Evolutionary conservation across 2,797 vertebrate species (phyloP), one percentile per base, ranked within the genome.

Genomic region (Phyllotis vaccarum): DNA sequence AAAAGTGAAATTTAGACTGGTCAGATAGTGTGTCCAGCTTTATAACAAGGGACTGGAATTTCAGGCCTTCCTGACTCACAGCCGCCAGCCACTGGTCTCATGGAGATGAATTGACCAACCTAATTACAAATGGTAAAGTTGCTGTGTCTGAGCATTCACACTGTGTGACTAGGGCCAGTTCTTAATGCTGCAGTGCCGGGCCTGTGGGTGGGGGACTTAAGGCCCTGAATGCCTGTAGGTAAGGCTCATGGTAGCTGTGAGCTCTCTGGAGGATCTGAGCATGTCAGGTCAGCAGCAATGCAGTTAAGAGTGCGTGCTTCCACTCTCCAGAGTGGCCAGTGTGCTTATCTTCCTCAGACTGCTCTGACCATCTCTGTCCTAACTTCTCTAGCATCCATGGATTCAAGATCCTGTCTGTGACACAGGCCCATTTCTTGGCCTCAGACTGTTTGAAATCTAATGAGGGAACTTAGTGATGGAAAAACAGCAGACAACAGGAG

Each of bases 1-100:
- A 54, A 74, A 97, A 46, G 29, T 81, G 82, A 86, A 80, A 34
- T 40, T 79, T 78, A 79, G 66, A 13, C 43, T 76, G 74, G 64
- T 74, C 64, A 68, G 80, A n/a, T 29, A 81, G 46, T 49, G 34
- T 74, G 43, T 90, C 85, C 37, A 66, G 5, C 14, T 27, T 79
- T 88, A 68, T 40, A 34, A 40, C 8, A 49, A 87, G 12, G 19
- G 80, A 58, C 83, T 90, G 40, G 64, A 56, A 31, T 79, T 74
- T 31, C 72, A 68, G 40, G 12, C 64, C 52, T 66, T 81, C 79
- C 40, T 58, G 49, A 79, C 40, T 70, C 68, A 6, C 74, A 43
- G 22, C 54, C 81, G 1, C 79, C 79, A 66, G 10, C 29, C 58
- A 29, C 34, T 43, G 16, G 3, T 52, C 24, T 85, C 62, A 9